Conservation (phyloP, 2,888 invertebrate species). For the Carterocephalus palaemon region DNA sequence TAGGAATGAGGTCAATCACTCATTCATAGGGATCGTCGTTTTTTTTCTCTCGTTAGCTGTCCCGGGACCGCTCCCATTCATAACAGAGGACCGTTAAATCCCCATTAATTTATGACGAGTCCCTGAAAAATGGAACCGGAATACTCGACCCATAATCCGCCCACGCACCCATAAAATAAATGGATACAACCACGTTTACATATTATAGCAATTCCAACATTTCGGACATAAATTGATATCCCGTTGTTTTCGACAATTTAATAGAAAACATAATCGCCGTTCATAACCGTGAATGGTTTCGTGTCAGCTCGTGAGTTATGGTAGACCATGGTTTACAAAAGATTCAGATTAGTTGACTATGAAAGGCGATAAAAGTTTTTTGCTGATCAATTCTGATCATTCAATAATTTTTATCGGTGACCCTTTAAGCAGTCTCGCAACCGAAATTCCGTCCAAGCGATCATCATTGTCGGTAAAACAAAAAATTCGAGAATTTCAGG, state of each 20-base stretch:
- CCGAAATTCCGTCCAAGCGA: no score
- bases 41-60: constrained; percentile 30
- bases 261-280: constrained; percentile 27
- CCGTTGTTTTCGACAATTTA: constrained; percentile 39
- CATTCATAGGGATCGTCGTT: constrained; percentile 2
- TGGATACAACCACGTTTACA: constrained; percentile 34
- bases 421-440: no score
- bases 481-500: constrained; percentile 2
- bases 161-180: constrained; percentile 43
- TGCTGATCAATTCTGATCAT: no score
- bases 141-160: constrained; percentile 36
- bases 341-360: constrained; percentile 12
- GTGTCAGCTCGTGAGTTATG: constrained; percentile 10
- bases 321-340: constrained; percentile 1
- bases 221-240: constrained; percentile 40
- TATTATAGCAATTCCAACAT: constrained; percentile 39
- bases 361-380: no score
- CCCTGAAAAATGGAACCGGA: constrained; percentile 41
- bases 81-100: constrained; percentile 27
- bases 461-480: neutral
- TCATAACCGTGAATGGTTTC: constrained; percentile 10
- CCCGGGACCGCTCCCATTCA: constrained; percentile 30
- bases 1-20: constrained; percentile 8
- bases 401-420: no score
- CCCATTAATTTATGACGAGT: constrained; percentile 36